A percentile compares a stretch with the other conserved stretches of the same genome.
Conservation (phyloP, 2,888 invertebrate species). For the Caprella mutica region DNA sequence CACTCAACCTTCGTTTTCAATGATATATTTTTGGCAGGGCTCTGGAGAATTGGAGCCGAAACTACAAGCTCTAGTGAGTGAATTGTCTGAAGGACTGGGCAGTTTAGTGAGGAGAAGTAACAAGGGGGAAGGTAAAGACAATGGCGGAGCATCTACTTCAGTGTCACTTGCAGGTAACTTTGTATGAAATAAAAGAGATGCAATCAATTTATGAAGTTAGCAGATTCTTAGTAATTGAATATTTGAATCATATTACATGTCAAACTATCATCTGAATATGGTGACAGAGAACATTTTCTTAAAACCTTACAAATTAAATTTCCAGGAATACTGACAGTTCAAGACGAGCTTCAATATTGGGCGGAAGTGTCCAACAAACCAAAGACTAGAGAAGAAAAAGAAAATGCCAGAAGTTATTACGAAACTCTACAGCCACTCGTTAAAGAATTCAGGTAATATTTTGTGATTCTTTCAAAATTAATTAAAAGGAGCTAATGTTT, state of each 20-base stretch:
- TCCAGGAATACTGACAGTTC: constrained; percentile 55
- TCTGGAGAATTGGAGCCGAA: constrained; percentile 44
- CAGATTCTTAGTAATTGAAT: too few relatives aligned
- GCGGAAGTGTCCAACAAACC: constrained; percentile 47
- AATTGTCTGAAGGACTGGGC: constrained; percentile 44
- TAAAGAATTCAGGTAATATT: constrained; percentile 48
- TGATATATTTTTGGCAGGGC: constrained; percentile 41
- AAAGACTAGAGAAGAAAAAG: constrained; percentile 48
- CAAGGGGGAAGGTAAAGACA: too few relatives aligned
- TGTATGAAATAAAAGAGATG: too few relatives aligned
- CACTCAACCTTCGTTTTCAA: constrained; percentile 49
- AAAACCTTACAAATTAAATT: not conserved
- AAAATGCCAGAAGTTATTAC: constrained; percentile 50
- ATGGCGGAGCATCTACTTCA: too few relatives aligned
- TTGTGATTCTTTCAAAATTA: not conserved
- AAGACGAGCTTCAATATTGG: constrained; percentile 65
- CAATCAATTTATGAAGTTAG: too few relatives aligned
- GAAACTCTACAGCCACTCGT: constrained; percentile 51
- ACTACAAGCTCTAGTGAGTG: constrained; percentile 43
- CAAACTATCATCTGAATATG: too few relatives aligned
- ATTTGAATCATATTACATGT: too few relatives aligned
- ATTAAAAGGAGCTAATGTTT: too few relatives aligned
- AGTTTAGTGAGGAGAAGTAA: constrained; percentile 39
- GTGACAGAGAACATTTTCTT: too few relatives aligned
- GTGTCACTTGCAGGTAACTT: too few relatives aligned